Percentiles rank a stretch among this genome's conserved stretches.
phyloP scores from a whole-genome alignment of 2,888 invertebrate genomes.

The Reticulitermes lucifugus region DNA sequence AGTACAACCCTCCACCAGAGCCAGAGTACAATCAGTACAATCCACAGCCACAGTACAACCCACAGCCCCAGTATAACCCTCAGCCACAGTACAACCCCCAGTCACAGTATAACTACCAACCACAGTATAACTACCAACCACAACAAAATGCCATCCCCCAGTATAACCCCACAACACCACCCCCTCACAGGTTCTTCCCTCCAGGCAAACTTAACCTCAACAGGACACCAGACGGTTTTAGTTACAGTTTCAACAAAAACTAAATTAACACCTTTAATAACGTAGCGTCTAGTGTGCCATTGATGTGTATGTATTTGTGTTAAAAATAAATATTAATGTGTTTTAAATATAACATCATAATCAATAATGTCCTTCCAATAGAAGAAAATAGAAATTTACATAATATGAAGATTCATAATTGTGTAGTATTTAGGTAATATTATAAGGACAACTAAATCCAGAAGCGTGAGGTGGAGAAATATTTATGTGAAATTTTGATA shows the following conservation, averaged over 20 bases:
- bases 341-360: background rate
- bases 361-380: too few species aligned
- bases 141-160: slow-evolving; percentile 59
- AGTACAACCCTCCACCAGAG: slow-evolving; percentile 66
- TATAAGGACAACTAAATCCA: too few species aligned
- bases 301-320: slow-evolving; percentile 20
- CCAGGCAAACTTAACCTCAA: slow-evolving; percentile 88
- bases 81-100: slow-evolving; percentile 66
- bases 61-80: slow-evolving; percentile 61
- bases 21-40: slow-evolving; percentile 66
- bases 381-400: too few species aligned
- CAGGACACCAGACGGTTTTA: slow-evolving; percentile 89
- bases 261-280: slow-evolving; percentile 55
- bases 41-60: slow-evolving; percentile 65
- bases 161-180: slow-evolving; percentile 69
- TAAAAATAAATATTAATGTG: slow-evolving; percentile 25
- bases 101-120: slow-evolving; percentile 60
- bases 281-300: slow-evolving; percentile 32
- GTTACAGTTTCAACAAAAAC: slow-evolving; percentile 84
- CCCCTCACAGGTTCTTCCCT: slow-evolving; percentile 82
- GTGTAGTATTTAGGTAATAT: too few species aligned
- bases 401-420: too few species aligned
- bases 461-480: too few species aligned
- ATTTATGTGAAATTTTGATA: too few species aligned
- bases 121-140: slow-evolving; percentile 67